Evolutionary conservation across 2,797 vertebrate genomes (phyloP).

Genomic region (Tokudaia muenninki): DNA sequence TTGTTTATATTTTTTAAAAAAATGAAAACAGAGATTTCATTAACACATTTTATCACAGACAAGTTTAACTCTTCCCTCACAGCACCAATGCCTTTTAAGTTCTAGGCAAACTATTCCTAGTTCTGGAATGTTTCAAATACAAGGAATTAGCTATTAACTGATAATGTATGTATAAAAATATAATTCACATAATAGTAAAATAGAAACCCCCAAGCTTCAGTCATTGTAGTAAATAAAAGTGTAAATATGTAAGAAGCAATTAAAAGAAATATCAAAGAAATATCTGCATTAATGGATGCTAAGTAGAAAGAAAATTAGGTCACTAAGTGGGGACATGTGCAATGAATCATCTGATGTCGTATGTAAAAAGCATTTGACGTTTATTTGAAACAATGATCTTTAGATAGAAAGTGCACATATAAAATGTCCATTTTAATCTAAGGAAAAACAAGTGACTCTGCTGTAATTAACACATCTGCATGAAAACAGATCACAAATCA

Average conservation of each 20-base stretch:
- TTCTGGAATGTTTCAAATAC: constrained; percentile 77
- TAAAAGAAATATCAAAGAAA: constrained; percentile 75
- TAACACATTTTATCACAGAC: constrained; percentile 65
- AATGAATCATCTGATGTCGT: constrained; percentile 84
- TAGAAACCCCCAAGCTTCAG: constrained; percentile 71
- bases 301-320: constrained; percentile 83
- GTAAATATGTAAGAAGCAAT: constrained; percentile 72
- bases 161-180: constrained; percentile 49
- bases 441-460: constrained; percentile 81
- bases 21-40: constrained; percentile 55
- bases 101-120: constrained; percentile 70
- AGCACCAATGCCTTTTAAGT: constrained; percentile 76
- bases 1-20: constrained; percentile 69
- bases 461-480: constrained; percentile 84
- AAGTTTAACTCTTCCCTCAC: constrained; percentile 60
- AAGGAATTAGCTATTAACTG: constrained; percentile 71
- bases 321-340: constrained; percentile 81
- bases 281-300: constrained; percentile 77
- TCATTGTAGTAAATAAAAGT: constrained; percentile 78
- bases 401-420: constrained; percentile 81
- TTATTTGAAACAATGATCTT: constrained; percentile 84
- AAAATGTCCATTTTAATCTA: constrained; percentile 83
- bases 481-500: constrained; percentile 78
- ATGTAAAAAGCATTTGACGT: constrained; percentile 77
- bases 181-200: constrained; percentile 58